Evolutionary conservation across 23 tunicate species (phyloP).

Genomic region (Diplosoma virens): DNA sequence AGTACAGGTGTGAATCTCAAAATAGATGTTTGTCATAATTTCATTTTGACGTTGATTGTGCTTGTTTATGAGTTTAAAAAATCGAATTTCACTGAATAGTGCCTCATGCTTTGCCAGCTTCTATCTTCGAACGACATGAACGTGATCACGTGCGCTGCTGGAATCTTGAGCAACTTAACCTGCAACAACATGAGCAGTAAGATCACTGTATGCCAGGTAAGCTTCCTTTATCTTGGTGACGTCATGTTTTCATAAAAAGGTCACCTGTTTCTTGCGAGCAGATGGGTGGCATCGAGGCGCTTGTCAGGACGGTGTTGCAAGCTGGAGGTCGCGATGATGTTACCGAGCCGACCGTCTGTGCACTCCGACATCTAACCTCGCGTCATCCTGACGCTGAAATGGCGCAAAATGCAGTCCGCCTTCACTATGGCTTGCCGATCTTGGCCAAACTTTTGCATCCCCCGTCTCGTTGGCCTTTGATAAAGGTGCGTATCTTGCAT

Average conservation of each 20-base stretch:
- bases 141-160: constrained; percentile 96
- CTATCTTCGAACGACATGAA: constrained; percentile 87
- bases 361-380: constrained; percentile 94
- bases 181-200: constrained; percentile 99
- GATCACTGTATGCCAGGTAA: constrained; percentile 86
- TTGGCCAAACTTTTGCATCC: constrained; percentile 94
- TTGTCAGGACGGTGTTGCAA: constrained; percentile 93
- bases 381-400: constrained; percentile 95
- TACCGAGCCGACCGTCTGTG: constrained; percentile 96
- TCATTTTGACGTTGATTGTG: too few relatives aligned
- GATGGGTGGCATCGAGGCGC: constrained; percentile 97
- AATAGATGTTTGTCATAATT: too few relatives aligned
- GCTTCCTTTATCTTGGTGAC: too few relatives aligned
- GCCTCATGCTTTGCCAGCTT: constrained; percentile 39
- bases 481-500: constrained; percentile 53
- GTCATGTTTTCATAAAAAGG: too few relatives aligned
- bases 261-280: constrained; percentile 12
- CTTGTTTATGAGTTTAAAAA: too few relatives aligned
- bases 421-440: constrained; percentile 90
- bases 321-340: constrained; percentile 97
- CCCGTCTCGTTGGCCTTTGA: constrained; percentile 86
- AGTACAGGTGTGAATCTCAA: constrained; percentile 81
- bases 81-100: too few relatives aligned
- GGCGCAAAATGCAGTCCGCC: constrained; percentile 96
- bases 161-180: constrained; percentile 93